Evolutionary conservation across 2,113 vertebrate genomes (phyloP), one percentile per base, ranked within the genome.

Genomic region (Piaya cayana): DNA sequence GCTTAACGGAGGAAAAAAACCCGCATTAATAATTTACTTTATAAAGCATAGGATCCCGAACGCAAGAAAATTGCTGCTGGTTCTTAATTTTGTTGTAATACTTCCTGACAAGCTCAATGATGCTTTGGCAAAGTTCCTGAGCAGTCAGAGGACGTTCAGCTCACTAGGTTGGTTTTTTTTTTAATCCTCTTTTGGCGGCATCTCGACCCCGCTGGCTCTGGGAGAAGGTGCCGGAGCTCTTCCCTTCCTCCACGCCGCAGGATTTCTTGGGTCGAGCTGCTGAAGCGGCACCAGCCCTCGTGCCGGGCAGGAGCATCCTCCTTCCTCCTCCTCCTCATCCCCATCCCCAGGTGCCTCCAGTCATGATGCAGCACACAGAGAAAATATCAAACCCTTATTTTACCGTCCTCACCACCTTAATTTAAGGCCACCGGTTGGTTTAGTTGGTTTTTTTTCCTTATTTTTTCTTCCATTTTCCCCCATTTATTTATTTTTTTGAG

Each of bases 1-100:
- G 92, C 96, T 97, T 98, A 98, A 98, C 86, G 7, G 93, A 95
- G 93, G 2, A 86, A 94, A 88, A 82, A 88, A 93, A 79, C n/a
- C 7, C 7, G 82, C 97, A 98, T 98, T 98, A 98, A 98, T 98
- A 98, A 98, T 98, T 98, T 96, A 98, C 97, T 97, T 96, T 59
- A 96, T 97, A 98, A 97, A 97, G 97, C 90, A 5, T 19, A 72
- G 75, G 96, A 93, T 97, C 86, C 89, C 5, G 15, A 95, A 97
- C 26, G 63, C 93, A 92, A 92, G 96, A 95, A 97, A 96, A 95
- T 83, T 69, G 96, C 97, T 95, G 83, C 83, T 90, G 92, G 88
- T 95, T 96, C 96, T 97, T 97, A 96, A 98, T 98, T 98, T 96
- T 96, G 96, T 96, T 96, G 91, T 97, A 95, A 96, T 91, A 63